Evolutionary conservation across 1,140 invertebrate species (phyloP), one percentile per base, ranked within the genome.

Genomic region (Calycopis cecrops): DNA sequence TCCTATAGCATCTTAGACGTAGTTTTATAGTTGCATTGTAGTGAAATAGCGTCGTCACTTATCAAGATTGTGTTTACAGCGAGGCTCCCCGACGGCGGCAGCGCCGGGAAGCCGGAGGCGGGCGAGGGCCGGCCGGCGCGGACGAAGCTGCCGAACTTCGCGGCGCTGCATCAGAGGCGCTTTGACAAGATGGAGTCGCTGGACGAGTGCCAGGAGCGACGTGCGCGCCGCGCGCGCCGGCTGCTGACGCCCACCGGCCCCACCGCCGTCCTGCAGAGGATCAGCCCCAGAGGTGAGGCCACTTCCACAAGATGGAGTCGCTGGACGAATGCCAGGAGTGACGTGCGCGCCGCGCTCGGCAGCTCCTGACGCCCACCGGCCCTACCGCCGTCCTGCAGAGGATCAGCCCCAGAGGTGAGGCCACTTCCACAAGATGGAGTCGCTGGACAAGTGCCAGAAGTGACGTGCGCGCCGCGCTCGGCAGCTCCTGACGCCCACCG

Each of bases 131-230:
- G 4, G 37, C 55, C 0, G 40, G 42, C 40, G n/a, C 79, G 73
- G 69, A 88, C 73, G 37, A 92, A 90, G 67, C 74, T 90, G 59
- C 92, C 92, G 9, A 91, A 93, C 77, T 93, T 93, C 62, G 85
- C 89, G 4, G 88, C 89, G 6, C 88, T 93, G 37, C 92, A 93
- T 64, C 82, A 91, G 61, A 90, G 88, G 64, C 88, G 90, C 47
- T 92, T 92, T 62, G 83, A 82, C 4, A 88, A 89, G 66, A 91
- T 92, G 90, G 92, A 93, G 73, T 92, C 91, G 35, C 59, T 93
- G 10, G 81, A 89, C 18, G 90, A 92, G 69, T 88, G 90, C 57
- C 83, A 90, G 49, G 73, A 77, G 67, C 73, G 87, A 59, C 90
- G 84, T 74, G 88, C 87, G 37, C 82, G 78, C 60, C 88, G 87